Base-by-base conservation (phyloP, 92 coral and sea anemone genomes). In the Bergia puertoricense region DNA sequence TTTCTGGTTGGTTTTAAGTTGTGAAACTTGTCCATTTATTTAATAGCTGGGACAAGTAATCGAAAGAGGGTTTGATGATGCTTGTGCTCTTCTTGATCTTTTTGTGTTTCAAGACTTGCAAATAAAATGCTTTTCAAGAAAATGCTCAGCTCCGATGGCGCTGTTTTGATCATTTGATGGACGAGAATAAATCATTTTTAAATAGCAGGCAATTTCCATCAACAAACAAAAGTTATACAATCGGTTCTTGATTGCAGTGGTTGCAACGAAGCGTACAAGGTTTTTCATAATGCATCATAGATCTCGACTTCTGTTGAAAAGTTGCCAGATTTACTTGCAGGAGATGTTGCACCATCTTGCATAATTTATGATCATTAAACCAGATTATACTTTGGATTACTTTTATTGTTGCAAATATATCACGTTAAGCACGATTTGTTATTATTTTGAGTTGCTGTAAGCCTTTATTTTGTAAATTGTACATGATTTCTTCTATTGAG, bases 321-420 rank as follows among this genome's bases (percentile, higher is more conserved):
- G 30, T 41, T 76, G 44, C 48, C 79, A 76, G 79, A 62, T 62
- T 62, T 62, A 16, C 36, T 76, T 7, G 51, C 22, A 40, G 48
- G 6, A 16, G n/a, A 40, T 42, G 46, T 39, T 38, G 77, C 77
- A 74, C 77, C 77, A 74, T 74, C n/a, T 18, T 74, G 77, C 77
- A 74, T 76, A 76, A 76, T 76, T 76, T 76, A 76, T 76, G 23
- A 76, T 15, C 8, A 18, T 76, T 76, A n/a, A 74, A 40, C 45
- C 77, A 39, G 77, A 74, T 74, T 30, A 74, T 18, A 15, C 13
- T 57, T 62, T 62, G 69, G 69, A 62, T 23, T 62, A 62, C n/a
- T 1, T 62, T 62, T 22, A 62, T 18, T 62, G 30, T 62, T 62
- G 3, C 57, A 10, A 11, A 54, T 54, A 54, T 18, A 0, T 10